Evolutionary conservation across 2,113 vertebrate genomes (phyloP), one percentile per base, ranked within the genome.

Genomic region (Sylvia atricapilla): DNA sequence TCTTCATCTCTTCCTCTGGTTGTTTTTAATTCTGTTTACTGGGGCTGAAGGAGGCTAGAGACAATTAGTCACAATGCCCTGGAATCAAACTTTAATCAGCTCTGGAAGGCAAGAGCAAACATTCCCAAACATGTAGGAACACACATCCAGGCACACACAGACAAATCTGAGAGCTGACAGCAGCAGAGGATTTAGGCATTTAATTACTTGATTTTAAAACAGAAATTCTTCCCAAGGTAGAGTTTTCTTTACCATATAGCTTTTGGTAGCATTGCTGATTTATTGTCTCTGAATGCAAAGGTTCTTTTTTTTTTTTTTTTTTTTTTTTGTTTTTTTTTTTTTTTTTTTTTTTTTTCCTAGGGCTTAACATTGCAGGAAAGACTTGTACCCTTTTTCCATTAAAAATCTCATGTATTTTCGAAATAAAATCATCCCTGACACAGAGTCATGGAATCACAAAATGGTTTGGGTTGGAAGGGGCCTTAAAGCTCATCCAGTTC

Each of bases 11-110:
- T 88, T 96, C 84, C 92, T 96, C 88, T 88, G 83, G 47, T 94
- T 97, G 92, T 95, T 95, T 96, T 96, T 80, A 84, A 87, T 91
- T 93, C 89, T 96, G 96, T 95, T 95, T 92, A 93, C 95, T 95
- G 95, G 39, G 69, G 87, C 90, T 95, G 96, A 95, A 95, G 93
- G 28, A 92, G 92, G 63, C 55, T 28, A 90, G 93, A 95, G 85
- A 88, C 84, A 96, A 88, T 95, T 95, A 94, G 90, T 96, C 75
- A 84, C 90, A 81, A 19, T 90, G 94, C 90, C 79, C 82, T 95
- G 93, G 79, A 90, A 95, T 95, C 94, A 89, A 93, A 80, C 90
- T 96, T 94, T 77, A 88, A 96, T 94, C 85, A 93, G 90, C 85
- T 66, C 94, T 95, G 69, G 74, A 49, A 94, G 93, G 93, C 81